These are phyloP conservation scores for Gouania willdenowi DNA, from an alignment of 2,797 vertebrate genomes.

Conservation along the genomic window DNA sequence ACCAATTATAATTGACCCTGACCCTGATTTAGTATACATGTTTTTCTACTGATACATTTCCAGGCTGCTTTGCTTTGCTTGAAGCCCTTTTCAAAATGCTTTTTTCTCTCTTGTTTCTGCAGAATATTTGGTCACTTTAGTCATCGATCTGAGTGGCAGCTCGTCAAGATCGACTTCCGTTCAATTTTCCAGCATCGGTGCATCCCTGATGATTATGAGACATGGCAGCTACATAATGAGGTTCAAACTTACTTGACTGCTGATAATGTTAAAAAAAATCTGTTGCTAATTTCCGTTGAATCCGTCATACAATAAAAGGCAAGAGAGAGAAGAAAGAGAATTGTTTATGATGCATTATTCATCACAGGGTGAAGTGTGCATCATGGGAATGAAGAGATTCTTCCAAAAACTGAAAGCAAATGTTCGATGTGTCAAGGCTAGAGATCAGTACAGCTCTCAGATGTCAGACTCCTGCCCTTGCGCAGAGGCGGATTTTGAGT, in stretches of 20 bases:
- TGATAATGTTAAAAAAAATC: not conserved
- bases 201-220: conserved; percentile 83
- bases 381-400: conserved; percentile 91
- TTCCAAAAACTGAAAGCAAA: conserved; percentile 88
- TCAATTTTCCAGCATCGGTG: conserved; percentile 86
- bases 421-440: conserved; percentile 88
- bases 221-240: conserved; percentile 88
- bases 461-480: conserved; percentile 87
- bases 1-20: too few species aligned
- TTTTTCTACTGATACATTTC: too few species aligned
- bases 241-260: conserved; percentile 49
- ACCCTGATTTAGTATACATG: too few species aligned
- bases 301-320: conserved; percentile 31
- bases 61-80: not conserved
- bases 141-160: conserved; percentile 93
- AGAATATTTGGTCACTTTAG: conserved; percentile 94
- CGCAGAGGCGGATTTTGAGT: conserved; percentile 92
- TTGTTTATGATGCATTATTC: conserved; percentile 62
- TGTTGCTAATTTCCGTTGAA: conserved; percentile 25
- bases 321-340: conserved; percentile 24
- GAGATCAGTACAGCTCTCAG: conserved; percentile 83
- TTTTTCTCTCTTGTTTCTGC: conserved; percentile 25
- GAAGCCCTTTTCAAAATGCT: not conserved
- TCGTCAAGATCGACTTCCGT: conserved; percentile 92
- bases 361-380: conserved; percentile 81